Conservation (phyloP, 2,888 invertebrate species). For the Melipona beecheii region DNA sequence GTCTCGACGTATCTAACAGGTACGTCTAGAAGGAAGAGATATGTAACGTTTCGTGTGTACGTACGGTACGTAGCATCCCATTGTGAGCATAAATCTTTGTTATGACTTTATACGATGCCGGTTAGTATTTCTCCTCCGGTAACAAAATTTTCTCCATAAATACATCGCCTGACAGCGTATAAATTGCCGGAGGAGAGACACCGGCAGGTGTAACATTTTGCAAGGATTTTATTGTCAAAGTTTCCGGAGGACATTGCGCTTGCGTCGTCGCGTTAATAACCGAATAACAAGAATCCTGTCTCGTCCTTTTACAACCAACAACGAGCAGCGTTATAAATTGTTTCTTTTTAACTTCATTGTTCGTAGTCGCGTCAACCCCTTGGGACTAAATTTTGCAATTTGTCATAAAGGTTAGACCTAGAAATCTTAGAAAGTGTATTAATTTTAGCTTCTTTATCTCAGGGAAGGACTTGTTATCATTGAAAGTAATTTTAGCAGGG, state of each 20-base stretch:
- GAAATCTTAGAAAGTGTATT: too few relatives aligned
- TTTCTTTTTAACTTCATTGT: too few relatives aligned
- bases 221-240: background rate
- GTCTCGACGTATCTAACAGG: constrained; percentile 1
- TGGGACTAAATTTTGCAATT: too few relatives aligned
- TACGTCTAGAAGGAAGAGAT: background rate
- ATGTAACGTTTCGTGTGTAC: background rate
- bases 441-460: too few relatives aligned
- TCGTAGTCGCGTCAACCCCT: too few relatives aligned
- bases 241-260: background rate
- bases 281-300: background rate
- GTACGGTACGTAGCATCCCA: constrained; percentile 16
- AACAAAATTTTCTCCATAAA: constrained; percentile 37
- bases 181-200: constrained; percentile 4
- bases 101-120: constrained; percentile 32
- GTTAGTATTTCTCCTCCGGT: background rate
- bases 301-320: too few relatives aligned
- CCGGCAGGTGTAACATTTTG: background rate
- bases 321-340: too few relatives aligned
- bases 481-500: too few relatives aligned
- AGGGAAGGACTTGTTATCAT: too few relatives aligned
- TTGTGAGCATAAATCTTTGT: constrained; percentile 46
- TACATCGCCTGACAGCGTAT: constrained; percentile 7
- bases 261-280: background rate
- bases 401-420: too few relatives aligned